These are phyloP conservation scores for Nothobranchius furzeri DNA, from an alignment of 2,113 vertebrate species.

Conservation along the genomic window DNA sequence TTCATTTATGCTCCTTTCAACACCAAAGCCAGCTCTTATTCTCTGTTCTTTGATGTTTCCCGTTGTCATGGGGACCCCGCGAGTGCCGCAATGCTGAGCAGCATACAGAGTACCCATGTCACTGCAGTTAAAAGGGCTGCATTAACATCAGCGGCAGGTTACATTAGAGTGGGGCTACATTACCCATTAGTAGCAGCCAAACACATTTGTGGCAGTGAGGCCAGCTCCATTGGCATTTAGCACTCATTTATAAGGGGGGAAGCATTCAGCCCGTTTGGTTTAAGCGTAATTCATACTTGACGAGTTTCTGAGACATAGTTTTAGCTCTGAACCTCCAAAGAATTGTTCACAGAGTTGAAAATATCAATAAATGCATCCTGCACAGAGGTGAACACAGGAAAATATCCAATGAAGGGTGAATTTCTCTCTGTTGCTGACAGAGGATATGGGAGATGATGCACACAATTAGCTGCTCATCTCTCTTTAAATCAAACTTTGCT, in stretches of 20 bases:
- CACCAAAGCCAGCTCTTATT: conserved; percentile 16
- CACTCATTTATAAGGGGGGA: conserved; percentile 25
- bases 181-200: conserved; percentile 59
- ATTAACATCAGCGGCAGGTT: conserved; percentile 56
- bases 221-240: conserved; percentile 37
- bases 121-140: conserved; percentile 59
- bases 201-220: conserved; percentile 54
- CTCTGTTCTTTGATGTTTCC: conserved; percentile 47
- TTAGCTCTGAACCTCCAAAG: conserved; percentile 9
- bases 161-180: conserved; percentile 46
- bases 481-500: conserved; percentile 56
- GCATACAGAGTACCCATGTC: conserved; percentile 54
- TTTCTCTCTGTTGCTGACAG: conserved; percentile 7
- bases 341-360: background rate
- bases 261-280: conserved; percentile 44
- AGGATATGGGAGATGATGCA: conserved; percentile 25
- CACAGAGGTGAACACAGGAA: background rate
- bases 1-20: conserved; percentile 15
- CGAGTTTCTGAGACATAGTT: conserved; percentile 30
- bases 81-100: conserved; percentile 33
- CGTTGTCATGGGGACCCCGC: conserved; percentile 50
- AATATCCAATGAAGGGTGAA: conserved; percentile 13
- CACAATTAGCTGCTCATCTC: conserved; percentile 55
- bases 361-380: conserved; percentile 4
- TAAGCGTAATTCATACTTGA: conserved; percentile 37